Evolutionary conservation across 2,888 invertebrate species (phyloP).

Genomic region (Synergus gifuensis): DNA sequence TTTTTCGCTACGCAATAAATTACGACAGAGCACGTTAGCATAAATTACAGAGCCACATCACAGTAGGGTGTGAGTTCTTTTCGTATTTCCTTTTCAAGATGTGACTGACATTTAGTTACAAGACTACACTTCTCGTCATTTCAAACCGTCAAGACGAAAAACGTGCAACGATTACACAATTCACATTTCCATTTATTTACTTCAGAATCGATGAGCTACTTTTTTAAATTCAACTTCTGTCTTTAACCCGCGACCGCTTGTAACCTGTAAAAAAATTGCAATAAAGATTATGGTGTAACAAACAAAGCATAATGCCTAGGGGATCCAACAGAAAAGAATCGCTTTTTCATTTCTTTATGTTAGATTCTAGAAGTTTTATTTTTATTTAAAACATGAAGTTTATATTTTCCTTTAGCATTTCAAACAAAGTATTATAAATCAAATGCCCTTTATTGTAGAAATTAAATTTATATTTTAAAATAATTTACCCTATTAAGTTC

Average conservation of each 20-base stretch:
- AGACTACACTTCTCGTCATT: conserved; percentile 49
- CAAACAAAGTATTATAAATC: neutral
- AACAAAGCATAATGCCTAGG: neutral
- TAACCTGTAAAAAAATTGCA: conserved; percentile 6
- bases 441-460: no score
- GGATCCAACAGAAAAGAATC: neutral
- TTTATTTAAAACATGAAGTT: neutral
- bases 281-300: neutral
- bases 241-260: conserved; percentile 21
- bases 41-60: conserved; percentile 58
- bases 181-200: conserved; percentile 41
- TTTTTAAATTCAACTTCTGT: conserved; percentile 44
- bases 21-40: conserved; percentile 55
- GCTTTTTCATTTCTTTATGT: neutral
- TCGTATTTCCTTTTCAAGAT: conserved; percentile 17
- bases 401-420: neutral
- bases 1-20: conserved; percentile 50
- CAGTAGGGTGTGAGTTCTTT: conserved; percentile 29
- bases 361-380: neutral
- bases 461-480: no score
- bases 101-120: conserved; percentile 27
- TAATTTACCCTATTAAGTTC: no score
- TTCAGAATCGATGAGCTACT: conserved; percentile 15
- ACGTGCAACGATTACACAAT: conserved; percentile 53
- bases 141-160: conserved; percentile 43